Evolutionary conservation across 2,113 vertebrate species (phyloP).

Genomic region (Vidua macroura): DNA sequence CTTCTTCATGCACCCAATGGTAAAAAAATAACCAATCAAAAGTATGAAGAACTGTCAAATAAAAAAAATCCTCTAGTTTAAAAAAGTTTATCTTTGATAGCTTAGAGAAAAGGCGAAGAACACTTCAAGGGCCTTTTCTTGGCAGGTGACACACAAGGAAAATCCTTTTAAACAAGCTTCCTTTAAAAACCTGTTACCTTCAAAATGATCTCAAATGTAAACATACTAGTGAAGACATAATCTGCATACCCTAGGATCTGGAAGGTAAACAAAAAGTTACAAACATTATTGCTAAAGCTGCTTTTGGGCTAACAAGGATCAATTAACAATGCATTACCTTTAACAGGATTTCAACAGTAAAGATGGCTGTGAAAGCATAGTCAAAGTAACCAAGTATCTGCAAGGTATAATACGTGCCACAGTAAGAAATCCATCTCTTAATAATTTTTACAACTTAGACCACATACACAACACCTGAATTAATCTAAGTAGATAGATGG

Average conservation of each 20-base stretch:
- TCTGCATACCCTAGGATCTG: constrained; percentile 99
- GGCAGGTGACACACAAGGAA: constrained; percentile 86
- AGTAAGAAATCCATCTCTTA: constrained; percentile 58
- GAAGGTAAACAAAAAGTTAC: constrained; percentile 90
- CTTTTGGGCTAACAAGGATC: constrained; percentile 63
- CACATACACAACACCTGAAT: neutral
- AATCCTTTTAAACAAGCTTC: constrained; percentile 82
- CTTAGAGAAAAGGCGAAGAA: constrained; percentile 76
- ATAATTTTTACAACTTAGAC: neutral
- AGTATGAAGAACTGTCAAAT: constrained; percentile 76
- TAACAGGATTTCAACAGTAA: constrained; percentile 99
- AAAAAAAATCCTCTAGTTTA: constrained; percentile 62
- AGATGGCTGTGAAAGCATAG: constrained; percentile 99
- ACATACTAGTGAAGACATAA: constrained; percentile 99
- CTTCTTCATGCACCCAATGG: constrained; percentile 71
- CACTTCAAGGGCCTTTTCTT: constrained; percentile 84
- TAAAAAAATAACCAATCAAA: constrained; percentile 72
- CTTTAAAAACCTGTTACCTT: constrained; percentile 90
- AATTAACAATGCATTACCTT: constrained; percentile 89
- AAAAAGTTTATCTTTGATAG: constrained; percentile 66
- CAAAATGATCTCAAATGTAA: constrained; percentile 99
- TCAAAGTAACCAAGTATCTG: constrained; percentile 99
- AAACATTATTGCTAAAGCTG: constrained; percentile 83
- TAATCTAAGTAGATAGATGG: neutral
- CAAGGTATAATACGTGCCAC: constrained; percentile 82